Conservation (phyloP, 2,113 vertebrate genomes). For the Copsychus sechellarum region DNA sequence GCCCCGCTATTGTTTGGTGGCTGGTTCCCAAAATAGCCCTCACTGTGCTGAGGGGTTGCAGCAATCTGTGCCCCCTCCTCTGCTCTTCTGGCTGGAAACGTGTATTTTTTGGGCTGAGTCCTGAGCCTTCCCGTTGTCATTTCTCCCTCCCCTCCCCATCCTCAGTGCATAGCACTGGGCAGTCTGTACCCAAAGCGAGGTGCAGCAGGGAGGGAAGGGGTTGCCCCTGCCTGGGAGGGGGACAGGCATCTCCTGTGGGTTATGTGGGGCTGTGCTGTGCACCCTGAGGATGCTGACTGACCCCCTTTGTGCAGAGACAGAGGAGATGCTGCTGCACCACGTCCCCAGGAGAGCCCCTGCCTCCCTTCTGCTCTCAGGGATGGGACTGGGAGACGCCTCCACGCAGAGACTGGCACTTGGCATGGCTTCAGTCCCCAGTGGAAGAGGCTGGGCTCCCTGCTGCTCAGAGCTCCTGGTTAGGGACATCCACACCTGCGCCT, state of each 20-base stretch:
- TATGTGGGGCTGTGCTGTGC: background rate
- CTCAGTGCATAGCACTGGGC: background rate
- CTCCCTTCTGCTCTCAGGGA: background rate
- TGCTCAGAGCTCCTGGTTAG: background rate
- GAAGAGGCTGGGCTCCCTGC: background rate
- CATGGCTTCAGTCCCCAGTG: rapidly evolving
- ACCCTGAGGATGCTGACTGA: background rate
- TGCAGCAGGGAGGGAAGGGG: background rate
- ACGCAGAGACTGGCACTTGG: background rate
- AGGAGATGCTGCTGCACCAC: background rate
- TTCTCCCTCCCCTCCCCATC: background rate
- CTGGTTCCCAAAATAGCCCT: background rate
- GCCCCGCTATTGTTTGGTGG: rapidly evolving
- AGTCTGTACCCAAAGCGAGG: background rate
- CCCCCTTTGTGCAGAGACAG: background rate
- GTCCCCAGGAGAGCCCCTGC: background rate
- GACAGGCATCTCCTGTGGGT: background rate
- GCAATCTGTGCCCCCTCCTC: background rate
- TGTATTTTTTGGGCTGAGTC: background rate
- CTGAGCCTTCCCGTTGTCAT: background rate
- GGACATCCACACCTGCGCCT: rapidly evolving
- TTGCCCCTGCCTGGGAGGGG: background rate
- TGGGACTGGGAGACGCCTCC: background rate
- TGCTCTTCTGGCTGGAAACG: background rate
- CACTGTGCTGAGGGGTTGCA: background rate